Evolutionary conservation across 2,797 vertebrate species (phyloP).

Genomic region (Manis pentadactyla): DNA sequence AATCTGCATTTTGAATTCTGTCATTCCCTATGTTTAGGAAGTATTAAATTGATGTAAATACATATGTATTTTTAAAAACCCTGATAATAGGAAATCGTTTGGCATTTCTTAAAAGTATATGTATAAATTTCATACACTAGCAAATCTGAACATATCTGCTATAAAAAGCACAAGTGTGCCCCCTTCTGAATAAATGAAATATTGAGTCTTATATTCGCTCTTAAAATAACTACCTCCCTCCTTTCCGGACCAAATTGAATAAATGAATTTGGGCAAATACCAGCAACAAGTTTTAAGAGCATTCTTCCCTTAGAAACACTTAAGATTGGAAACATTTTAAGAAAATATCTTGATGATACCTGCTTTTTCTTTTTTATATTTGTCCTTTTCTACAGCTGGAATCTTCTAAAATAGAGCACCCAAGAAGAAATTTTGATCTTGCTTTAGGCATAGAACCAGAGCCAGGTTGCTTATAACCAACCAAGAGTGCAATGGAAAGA

Average conservation of each 20-base stretch:
- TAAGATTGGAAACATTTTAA: neutral
- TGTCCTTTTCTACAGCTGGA: neutral
- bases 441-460: slow-evolving; percentile 7
- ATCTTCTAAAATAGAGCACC: neutral
- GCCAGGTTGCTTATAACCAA: neutral
- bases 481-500: neutral
- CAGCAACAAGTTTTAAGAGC: neutral
- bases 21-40: slow-evolving; percentile 23
- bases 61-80: neutral
- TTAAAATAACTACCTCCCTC: slow-evolving; percentile 58
- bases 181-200: slow-evolving; percentile 85
- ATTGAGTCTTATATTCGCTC: slow-evolving; percentile 69
- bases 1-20: neutral
- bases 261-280: slow-evolving; percentile 27
- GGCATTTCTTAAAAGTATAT: slow-evolving; percentile 20
- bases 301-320: neutral
- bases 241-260: neutral
- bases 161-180: slow-evolving; percentile 84
- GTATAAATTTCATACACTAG: slow-evolving; percentile 33
- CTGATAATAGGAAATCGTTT: slow-evolving; percentile 16
- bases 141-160: slow-evolving; percentile 74
- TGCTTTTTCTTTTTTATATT: neutral
- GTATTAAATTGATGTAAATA: neutral
- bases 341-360: neutral
- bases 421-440: neutral